Conservation (phyloP, 2,888 invertebrate species). For the Galeopsomyia nigrocyanea region DNA sequence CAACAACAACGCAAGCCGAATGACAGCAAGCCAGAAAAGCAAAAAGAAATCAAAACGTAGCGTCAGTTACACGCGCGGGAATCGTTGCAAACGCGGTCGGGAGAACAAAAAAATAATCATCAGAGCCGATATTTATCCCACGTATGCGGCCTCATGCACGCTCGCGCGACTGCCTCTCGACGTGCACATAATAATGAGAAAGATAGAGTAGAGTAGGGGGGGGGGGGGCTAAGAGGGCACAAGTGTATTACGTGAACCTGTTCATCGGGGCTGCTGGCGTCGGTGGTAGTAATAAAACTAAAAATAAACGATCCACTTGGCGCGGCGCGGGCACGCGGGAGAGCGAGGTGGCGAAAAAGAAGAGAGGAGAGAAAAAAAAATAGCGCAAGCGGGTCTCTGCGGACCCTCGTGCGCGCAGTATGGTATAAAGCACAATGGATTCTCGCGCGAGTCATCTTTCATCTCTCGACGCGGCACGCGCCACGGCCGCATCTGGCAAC, state of each 20-base stretch:
- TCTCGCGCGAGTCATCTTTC: conserved; percentile 62
- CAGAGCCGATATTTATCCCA: conserved; percentile 24
- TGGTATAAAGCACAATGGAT: conserved; percentile 53
- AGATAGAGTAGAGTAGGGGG: not conserved
- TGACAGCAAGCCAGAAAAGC: not conserved
- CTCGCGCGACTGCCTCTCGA: conserved; percentile 29
- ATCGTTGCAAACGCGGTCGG: not conserved
- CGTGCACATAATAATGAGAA: conserved; percentile 37
- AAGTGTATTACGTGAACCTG: conserved; percentile 53
- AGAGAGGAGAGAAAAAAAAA: conserved; percentile 16
- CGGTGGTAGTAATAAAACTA: conserved; percentile 52
- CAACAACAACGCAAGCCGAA: not conserved
- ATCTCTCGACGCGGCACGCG: conserved; percentile 66
- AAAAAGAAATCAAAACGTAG: conserved; percentile 33
- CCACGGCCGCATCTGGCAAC: conserved; percentile 64
- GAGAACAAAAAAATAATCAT: conserved; percentile 10
- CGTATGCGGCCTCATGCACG: not conserved
- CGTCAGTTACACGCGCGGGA: conserved; percentile 22
- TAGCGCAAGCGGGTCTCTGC: conserved; percentile 36
- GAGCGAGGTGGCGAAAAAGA: conserved; percentile 39
- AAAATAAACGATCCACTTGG: conserved; percentile 53
- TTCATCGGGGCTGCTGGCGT: conserved; percentile 50
- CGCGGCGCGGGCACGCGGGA: not conserved
- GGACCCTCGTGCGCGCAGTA: conserved; percentile 16
- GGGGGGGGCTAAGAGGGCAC: conserved; percentile 24